Percentiles rank a stretch among this genome's conserved stretches.
Conservation (phyloP, 2,888 invertebrate species). For the Blomia tropicalis region DNA sequence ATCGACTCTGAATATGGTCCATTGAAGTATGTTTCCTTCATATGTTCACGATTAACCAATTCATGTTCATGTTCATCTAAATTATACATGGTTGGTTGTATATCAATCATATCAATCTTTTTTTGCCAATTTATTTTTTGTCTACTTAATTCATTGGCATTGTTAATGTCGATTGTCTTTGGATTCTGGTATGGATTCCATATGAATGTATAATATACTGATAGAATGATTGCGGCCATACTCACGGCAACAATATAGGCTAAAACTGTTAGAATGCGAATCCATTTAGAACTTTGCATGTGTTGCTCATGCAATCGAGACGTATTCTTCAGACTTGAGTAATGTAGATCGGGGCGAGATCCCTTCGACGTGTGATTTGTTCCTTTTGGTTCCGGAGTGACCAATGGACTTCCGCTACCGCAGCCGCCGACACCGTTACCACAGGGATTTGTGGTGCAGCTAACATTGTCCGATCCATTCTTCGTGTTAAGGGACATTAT, state of each 20-base stretch:
- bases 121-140: too few species aligned
- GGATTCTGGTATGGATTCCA: slow-evolving; percentile 29
- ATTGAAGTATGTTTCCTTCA: too few species aligned
- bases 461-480: neutral
- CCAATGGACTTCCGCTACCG: neutral
- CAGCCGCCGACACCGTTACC: neutral
- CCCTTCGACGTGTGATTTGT: neutral
- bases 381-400: slow-evolving; percentile 23
- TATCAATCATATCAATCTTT: too few species aligned
- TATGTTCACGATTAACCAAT: too few species aligned
- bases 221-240: slow-evolving; percentile 29
- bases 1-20: too few species aligned
- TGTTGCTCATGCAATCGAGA: slow-evolving; percentile 26
- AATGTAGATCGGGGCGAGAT: slow-evolving; percentile 25
- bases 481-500: slow-evolving; percentile 5
- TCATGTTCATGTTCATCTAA: too few species aligned
- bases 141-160: too few species aligned
- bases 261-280: slow-evolving; percentile 28
- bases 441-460: neutral
- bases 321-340: slow-evolving; percentile 21
- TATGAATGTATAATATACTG: slow-evolving; percentile 29
- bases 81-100: too few species aligned
- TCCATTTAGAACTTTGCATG: slow-evolving; percentile 11
- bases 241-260: slow-evolving; percentile 30
- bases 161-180: too few species aligned